A percentile compares a stretch with the other conserved stretches of the same genome.
Conservation (phyloP, 2,888 invertebrate genomes). For the Mactromeris polynyma region DNA sequence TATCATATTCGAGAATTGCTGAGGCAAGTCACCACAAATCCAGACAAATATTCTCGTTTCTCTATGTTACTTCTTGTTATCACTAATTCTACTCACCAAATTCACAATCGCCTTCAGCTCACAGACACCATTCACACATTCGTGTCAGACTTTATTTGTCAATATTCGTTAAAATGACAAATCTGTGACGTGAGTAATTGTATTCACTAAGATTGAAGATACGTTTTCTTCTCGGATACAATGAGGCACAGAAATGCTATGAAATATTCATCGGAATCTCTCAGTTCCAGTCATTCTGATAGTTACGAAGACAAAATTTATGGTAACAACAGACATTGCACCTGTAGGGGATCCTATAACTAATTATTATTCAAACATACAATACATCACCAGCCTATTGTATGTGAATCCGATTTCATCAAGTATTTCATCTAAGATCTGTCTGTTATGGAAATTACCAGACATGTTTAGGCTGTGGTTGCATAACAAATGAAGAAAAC, state of each 20-base stretch:
- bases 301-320: not conserved
- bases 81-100: not conserved
- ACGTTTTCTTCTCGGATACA: not conserved
- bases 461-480: no score
- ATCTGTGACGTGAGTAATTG: not conserved
- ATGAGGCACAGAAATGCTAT: not conserved
- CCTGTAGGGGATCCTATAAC: not conserved
- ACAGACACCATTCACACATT: not conserved
- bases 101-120: conserved; percentile 5
- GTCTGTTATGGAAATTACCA: no score
- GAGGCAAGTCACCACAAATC: not conserved
- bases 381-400: not conserved
- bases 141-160: conserved; percentile 7
- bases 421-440: no score
- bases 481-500: no score
- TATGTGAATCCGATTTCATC: no score
- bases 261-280: not conserved
- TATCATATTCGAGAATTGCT: not conserved
- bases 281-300: not conserved
- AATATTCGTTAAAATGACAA: conserved; percentile 20
- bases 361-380: not conserved
- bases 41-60: not conserved
- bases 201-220: not conserved
- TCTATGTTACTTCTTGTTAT: not conserved
- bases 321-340: not conserved